phyloP scores from a whole-genome alignment of 2,113 vertebrate species.

The Nipponia nippon region DNA sequence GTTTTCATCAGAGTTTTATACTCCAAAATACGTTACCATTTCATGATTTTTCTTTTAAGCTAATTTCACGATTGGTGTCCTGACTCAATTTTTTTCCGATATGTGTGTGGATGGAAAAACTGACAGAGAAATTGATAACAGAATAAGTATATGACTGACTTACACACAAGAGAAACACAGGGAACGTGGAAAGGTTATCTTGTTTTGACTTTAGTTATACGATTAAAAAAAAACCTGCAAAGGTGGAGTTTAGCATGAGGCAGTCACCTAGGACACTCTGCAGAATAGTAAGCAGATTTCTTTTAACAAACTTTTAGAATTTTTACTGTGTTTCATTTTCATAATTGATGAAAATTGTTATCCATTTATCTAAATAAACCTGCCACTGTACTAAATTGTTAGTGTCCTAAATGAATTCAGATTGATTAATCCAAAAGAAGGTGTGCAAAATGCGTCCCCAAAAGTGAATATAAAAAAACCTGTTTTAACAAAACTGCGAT shows the following conservation, averaged over 20 bases:
- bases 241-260: background rate
- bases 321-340: background rate
- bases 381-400: background rate
- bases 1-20: background rate
- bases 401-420: background rate
- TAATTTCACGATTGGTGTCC: background rate
- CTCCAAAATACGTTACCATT: background rate
- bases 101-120: background rate
- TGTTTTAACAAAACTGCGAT: background rate
- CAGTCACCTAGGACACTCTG: background rate
- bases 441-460: background rate
- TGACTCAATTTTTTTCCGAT: background rate
- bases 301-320: background rate
- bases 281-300: background rate
- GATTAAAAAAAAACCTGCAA: background rate
- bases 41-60: background rate
- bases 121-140: background rate
- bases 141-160: background rate
- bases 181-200: background rate
- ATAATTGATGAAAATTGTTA: conserved; percentile 22
- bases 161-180: background rate
- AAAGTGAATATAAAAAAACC: background rate
- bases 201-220: background rate
- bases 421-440: conserved; percentile 6
- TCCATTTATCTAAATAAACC: conserved; percentile 38